Percentiles rank a stretch among this genome's conserved stretches.
These are phyloP conservation scores for Xiphophorus maculatus DNA, from an alignment of 2,113 vertebrate genomes.

Conservation along the genomic window DNA sequence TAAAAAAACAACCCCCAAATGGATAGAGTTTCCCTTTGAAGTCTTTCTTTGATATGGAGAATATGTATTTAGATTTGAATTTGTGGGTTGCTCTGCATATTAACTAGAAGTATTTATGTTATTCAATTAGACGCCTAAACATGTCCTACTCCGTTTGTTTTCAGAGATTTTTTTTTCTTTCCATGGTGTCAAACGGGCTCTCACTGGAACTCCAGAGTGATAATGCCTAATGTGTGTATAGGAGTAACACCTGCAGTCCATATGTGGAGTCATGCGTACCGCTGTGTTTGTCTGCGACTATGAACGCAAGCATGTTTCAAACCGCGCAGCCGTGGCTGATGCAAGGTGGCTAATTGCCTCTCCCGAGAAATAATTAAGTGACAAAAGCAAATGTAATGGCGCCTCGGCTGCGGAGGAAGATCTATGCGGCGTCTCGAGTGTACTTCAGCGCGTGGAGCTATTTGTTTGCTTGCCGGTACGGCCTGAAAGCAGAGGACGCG, in stretches of 20 bases:
- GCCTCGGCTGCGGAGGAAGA: slow-evolving; percentile 54
- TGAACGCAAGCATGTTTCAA: slow-evolving; percentile 39
- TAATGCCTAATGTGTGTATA: slow-evolving; percentile 33
- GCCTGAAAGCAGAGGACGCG: slow-evolving; percentile 54
- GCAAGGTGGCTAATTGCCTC: slow-evolving; percentile 77
- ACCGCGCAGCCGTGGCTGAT: slow-evolving; percentile 42
- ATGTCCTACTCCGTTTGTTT: slow-evolving; percentile 58
- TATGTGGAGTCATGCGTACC: not conserved
- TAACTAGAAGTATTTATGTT: slow-evolving; percentile 59
- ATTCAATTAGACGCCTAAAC: slow-evolving; percentile 76
- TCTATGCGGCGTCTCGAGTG: slow-evolving; percentile 60
- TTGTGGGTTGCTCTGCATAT: slow-evolving; percentile 45
- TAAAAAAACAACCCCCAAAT: slow-evolving; percentile 67
- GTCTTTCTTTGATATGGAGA: slow-evolving; percentile 78
- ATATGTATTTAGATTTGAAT: slow-evolving; percentile 53
- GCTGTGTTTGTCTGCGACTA: slow-evolving; percentile 10
- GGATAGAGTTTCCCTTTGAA: slow-evolving; percentile 65
- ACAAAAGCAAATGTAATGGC: slow-evolving; percentile 76
- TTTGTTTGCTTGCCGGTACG: slow-evolving; percentile 65
- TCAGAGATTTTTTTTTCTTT: slow-evolving; percentile 71
- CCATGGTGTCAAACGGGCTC: slow-evolving; percentile 29
- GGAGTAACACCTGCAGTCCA: slow-evolving; percentile 20
- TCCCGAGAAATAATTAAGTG: slow-evolving; percentile 78
- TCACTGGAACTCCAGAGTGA: slow-evolving; percentile 69
- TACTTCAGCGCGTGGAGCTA: slow-evolving; percentile 51